Conservation (phyloP, 2,113 vertebrate genomes). For the Columbina picui region DNA sequence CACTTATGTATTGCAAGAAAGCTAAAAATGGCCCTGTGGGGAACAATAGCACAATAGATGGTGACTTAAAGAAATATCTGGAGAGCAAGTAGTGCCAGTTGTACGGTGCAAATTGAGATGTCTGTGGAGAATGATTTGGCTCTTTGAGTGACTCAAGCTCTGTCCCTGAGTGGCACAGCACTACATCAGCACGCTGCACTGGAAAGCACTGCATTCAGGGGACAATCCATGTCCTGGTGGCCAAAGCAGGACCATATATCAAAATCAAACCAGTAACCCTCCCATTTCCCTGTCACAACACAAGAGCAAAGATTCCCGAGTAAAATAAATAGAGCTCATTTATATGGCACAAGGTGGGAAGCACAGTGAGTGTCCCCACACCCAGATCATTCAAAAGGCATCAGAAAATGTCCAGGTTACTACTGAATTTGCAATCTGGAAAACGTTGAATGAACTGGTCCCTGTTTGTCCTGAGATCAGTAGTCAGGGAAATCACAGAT, state of each 20-base stretch:
- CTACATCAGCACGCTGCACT: neutral
- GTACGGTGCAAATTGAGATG: neutral
- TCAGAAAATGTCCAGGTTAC: neutral
- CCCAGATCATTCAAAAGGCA: neutral
- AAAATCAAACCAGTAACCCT: neutral
- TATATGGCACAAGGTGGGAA: neutral
- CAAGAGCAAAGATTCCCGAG: neutral
- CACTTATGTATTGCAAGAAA: neutral
- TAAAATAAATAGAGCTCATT: neutral
- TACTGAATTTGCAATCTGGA: neutral
- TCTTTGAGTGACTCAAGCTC: neutral
- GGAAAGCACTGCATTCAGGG: neutral
- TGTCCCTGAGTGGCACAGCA: neutral
- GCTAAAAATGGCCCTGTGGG: neutral
- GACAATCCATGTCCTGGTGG: neutral
- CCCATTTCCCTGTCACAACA: neutral
- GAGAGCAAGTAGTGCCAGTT: neutral
- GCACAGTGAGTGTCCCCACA: neutral
- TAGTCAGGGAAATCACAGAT: neutral
- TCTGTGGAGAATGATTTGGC: neutral
- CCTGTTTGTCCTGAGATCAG: accelerated
- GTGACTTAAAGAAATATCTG: neutral
- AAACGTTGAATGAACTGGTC: accelerated
- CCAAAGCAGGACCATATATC: neutral
- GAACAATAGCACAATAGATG: neutral